Base-by-base conservation (phyloP, 2,113 vertebrate genomes). In the Trichechus manatus region DNA sequence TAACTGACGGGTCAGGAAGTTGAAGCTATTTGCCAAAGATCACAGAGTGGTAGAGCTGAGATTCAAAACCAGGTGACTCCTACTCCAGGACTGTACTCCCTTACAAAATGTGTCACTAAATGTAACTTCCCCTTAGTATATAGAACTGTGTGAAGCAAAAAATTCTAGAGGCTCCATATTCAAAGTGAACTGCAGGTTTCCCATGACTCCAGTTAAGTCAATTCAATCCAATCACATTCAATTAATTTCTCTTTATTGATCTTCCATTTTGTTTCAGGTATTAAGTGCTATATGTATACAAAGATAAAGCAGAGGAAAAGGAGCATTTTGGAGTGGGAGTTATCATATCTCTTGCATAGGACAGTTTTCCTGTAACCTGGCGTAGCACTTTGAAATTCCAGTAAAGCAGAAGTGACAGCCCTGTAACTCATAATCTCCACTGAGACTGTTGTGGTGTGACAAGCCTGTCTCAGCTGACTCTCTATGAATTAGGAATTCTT, bases 401-500 rank as follows among this genome's bases (percentile, higher is more conserved):
- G 53, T 22, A 92, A 81, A 91, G 66, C 79, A 19, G 31, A 61
- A 80, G 44, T 87, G 75, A 91, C 82, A 70, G 64, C n/a, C 29
- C 39, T 81, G 77, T 95, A 66, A 66, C 64, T 87, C 89, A 75
- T 19, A 15, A 84, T 68, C 75, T 72, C 89, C 92, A 63, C 64
- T 25, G 47, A 94, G 77, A 63, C 19, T 39, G 25, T 27, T 14
- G 14, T 39, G 27, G n/a, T 44, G 5, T 77, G 78, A 95, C 72
- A 79, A 75, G 9, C 44, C 61, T 75, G 88, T 93, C 86, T 93
- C 20, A 59, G 50, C n/a, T 81, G 39, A 87, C 89, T 94, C 22
- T 81, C 9, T 84, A 63, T 91, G 84, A 79, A 72, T 84, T 81
- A 91, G 78, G 64, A 56, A 88, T 96, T 70, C 70, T 70, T 81